A percentile compares a stretch with the other conserved stretches of the same genome.
Evolutionary conservation across 1,140 invertebrate genomes (phyloP).

Genomic region (Zophobas atratus): DNA sequence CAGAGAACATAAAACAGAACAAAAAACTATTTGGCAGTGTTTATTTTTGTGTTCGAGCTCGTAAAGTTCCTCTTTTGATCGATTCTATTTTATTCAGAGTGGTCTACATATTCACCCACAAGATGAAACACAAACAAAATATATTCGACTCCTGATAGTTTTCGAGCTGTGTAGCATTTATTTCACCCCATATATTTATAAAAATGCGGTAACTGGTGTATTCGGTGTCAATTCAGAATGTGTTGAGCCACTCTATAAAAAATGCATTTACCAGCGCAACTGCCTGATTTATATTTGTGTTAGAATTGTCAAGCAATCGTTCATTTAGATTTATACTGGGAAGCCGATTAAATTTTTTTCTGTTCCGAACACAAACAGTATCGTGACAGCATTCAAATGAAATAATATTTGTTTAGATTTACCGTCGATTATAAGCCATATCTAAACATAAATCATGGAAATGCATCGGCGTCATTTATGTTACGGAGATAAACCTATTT

Average conservation of each 20-base stretch:
- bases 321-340: conserved; percentile 21
- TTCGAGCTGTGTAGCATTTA: no score
- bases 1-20: conserved; percentile 15
- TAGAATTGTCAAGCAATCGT: conserved; percentile 14
- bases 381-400: conserved; percentile 24
- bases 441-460: conserved; percentile 23
- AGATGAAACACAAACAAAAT: no score
- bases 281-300: background rate
- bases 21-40: background rate
- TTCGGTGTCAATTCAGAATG: no score
- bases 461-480: conserved; percentile 30
- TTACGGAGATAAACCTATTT: conserved; percentile 27
- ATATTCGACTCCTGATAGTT: no score
- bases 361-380: conserved; percentile 16
- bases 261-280: background rate
- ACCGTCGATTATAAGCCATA: conserved; percentile 38
- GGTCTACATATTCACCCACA: no score
- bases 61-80: background rate
- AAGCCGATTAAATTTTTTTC: conserved; percentile 22
- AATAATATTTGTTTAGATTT: conserved; percentile 42
- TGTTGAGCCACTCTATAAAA: background rate
- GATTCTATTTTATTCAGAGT: no score
- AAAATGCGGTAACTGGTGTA: no score
- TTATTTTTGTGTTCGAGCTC: conserved; percentile 4
- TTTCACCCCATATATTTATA: no score